Evolutionary conservation across 2,113 vertebrate genomes (phyloP).

Genomic region (Nothocercus nigrocapillus): DNA sequence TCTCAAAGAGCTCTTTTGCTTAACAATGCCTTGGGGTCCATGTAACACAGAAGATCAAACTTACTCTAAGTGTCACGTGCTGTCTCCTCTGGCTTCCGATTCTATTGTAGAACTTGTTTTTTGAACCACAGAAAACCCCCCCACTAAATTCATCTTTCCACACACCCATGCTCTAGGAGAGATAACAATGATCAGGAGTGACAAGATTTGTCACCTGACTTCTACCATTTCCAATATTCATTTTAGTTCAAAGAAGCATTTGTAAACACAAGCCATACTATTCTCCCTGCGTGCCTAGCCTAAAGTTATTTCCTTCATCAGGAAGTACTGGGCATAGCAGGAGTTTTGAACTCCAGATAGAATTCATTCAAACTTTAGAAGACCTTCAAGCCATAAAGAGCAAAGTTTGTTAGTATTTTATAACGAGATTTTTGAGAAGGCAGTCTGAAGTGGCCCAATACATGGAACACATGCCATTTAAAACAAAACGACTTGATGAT

Average conservation of each 20-base stretch:
- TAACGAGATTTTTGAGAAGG: neutral
- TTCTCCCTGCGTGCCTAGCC: neutral
- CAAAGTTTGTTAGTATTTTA: neutral
- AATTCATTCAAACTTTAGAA: neutral
- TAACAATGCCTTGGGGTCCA: neutral
- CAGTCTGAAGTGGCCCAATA: neutral
- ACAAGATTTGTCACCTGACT: neutral
- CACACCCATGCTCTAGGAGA: neutral
- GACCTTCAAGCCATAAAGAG: neutral
- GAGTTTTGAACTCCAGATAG: neutral
- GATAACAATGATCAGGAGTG: neutral
- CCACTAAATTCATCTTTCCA: neutral
- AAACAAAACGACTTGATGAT: neutral
- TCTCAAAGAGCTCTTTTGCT: neutral
- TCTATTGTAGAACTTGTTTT: neutral
- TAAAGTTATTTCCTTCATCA: neutral
- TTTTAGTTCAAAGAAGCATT: neutral
- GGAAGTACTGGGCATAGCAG: neutral
- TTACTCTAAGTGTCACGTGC: neutral
- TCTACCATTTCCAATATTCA: neutral
- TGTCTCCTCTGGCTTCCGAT: neutral
- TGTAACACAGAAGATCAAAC: neutral
- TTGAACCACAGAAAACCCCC: neutral
- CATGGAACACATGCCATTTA: neutral
- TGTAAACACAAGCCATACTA: neutral